phyloP scores from a whole-genome alignment of 1,140 invertebrate genomes.

The Teleopsis dalmanni region DNA sequence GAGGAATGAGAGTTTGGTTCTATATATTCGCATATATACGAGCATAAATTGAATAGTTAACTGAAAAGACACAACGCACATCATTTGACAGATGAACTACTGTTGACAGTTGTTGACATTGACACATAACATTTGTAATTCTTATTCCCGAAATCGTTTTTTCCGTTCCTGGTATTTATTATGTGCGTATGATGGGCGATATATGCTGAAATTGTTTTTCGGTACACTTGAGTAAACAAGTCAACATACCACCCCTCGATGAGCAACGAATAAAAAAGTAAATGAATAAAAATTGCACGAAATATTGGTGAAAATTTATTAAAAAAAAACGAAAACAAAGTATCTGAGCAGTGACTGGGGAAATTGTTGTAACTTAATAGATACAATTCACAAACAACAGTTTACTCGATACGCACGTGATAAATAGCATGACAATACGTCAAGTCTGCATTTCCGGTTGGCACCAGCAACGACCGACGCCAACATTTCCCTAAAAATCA shows the following conservation, averaged over 20 bases:
- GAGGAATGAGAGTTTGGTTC: no score
- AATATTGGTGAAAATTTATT: background rate
- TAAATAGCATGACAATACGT: conserved; percentile 8
- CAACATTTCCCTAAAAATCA: no score
- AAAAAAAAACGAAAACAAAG: background rate
- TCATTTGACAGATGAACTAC: conserved; percentile 16
- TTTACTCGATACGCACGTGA: conserved; percentile 7
- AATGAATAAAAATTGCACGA: conserved; percentile 4
- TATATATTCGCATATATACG: background rate
- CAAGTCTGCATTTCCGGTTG: conserved; percentile 4
- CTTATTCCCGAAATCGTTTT: conserved; percentile 1
- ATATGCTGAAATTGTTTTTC: conserved; percentile 15
- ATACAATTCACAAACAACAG: no score
- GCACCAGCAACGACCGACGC: background rate
- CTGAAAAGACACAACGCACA: background rate
- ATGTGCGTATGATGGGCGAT: background rate
- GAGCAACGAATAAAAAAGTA: background rate
- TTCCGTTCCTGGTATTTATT: background rate
- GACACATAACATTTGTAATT: conserved; percentile 18
- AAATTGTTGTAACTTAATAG: no score
- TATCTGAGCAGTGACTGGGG: no score
- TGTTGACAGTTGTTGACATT: conserved; percentile 17
- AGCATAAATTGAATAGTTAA: background rate
- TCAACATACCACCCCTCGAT: background rate
- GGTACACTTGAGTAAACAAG: conserved; percentile 15